Percentiles rank a stretch among this genome's conserved stretches.
Evolutionary conservation across 2,113 vertebrate genomes (phyloP).

Genomic region (Nerophis lumbriciformis): DNA sequence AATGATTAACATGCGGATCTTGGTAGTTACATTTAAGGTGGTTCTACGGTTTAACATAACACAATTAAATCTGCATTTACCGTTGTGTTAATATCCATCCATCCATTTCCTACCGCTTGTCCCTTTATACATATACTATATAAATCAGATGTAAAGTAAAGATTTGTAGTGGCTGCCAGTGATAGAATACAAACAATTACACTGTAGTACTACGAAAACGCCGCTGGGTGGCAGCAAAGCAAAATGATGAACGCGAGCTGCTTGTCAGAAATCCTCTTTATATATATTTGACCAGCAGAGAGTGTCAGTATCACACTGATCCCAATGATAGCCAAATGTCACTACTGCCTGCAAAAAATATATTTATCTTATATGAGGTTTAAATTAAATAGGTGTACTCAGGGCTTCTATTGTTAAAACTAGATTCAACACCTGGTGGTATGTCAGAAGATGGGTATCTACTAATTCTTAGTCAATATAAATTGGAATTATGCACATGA

Average conservation of each 20-base stretch:
- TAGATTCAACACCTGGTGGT: neutral
- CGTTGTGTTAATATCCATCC: too few species aligned
- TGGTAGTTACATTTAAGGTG: neutral
- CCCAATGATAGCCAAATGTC: neutral
- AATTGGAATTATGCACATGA: too few species aligned
- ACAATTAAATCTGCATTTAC: neutral
- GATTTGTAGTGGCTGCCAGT: too few species aligned
- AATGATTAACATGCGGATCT: neutral
- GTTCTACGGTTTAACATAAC: neutral
- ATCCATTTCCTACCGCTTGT: too few species aligned
- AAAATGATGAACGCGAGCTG: too few species aligned
- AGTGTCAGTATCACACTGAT: conserved; percentile 2
- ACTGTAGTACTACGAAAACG: neutral
- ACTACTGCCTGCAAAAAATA: too few species aligned
- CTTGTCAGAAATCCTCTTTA: neutral
- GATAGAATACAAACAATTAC: neutral
- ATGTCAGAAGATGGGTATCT: too few species aligned
- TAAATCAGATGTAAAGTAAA: neutral
- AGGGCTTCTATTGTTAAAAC: too few species aligned
- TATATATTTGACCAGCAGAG: conserved; percentile 8
- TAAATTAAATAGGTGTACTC: neutral
- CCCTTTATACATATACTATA: too few species aligned
- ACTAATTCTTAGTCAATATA: too few species aligned
- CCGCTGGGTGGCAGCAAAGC: neutral
- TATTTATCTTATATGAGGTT: neutral